Conservation (phyloP, 2,888 invertebrate genomes). For the Orchesella flavescens region DNA sequence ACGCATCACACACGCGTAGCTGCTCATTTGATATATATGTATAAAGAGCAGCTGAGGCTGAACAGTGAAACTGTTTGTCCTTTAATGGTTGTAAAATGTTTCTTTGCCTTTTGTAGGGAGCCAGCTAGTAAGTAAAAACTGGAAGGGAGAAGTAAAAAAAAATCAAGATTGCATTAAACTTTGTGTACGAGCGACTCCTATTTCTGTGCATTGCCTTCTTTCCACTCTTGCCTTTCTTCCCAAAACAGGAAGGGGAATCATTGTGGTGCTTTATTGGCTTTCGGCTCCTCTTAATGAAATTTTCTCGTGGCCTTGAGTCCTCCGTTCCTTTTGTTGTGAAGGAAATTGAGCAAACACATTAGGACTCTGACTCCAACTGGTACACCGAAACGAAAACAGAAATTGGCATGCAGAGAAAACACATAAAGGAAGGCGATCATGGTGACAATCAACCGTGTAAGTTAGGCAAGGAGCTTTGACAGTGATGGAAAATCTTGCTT, state of each 20-base stretch:
- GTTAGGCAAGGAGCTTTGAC: no score
- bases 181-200: no score
- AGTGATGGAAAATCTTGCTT: no score
- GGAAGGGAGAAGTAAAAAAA: background rate
- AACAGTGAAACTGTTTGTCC: background rate
- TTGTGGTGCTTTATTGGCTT: constrained; percentile 58
- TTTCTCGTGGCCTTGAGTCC: constrained; percentile 41
- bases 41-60: no score
- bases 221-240: background rate
- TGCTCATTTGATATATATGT: no score
- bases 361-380: no score
- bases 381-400: no score
- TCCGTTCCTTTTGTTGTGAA: background rate
- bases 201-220: background rate
- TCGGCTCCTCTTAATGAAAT: constrained; percentile 56
- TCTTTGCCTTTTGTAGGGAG: background rate
- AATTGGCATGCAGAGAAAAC: no score
- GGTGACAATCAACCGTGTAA: no score
- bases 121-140: background rate
- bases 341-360: background rate
- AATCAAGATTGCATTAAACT: background rate
- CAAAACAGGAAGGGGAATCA: constrained; percentile 50
- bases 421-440: no score
- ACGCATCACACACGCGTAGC: no score
- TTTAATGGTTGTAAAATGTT: constrained; percentile 21